A percentile compares a stretch with the other conserved stretches of the same genome.
These are phyloP conservation scores for Emydura subglobosa DNA, from an alignment of 2,113 vertebrate species.

Conservation along the genomic window DNA sequence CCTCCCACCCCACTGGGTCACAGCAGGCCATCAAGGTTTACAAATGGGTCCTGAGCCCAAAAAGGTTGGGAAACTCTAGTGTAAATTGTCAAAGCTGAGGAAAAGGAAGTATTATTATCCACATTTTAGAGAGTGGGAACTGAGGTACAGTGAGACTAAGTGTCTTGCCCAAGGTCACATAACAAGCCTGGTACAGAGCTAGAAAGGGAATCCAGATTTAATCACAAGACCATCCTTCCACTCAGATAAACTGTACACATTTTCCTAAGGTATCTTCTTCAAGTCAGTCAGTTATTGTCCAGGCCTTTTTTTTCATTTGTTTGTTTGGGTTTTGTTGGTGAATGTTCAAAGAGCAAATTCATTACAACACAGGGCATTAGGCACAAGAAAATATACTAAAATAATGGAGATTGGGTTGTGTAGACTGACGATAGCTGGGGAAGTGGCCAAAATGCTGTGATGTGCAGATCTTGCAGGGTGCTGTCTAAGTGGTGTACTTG, in stretches of 20 bases:
- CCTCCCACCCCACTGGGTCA: neutral
- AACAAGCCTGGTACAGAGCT: neutral
- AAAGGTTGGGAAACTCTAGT: neutral
- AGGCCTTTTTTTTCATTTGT: too few species aligned
- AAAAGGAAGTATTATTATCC: neutral
- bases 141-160: neutral
- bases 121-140: neutral
- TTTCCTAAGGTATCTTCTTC: neutral
- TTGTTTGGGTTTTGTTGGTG: neutral
- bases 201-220: neutral
- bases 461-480: neutral
- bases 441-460: neutral
- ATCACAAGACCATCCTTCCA: neutral
- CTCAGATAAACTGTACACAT: neutral
- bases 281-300: neutral
- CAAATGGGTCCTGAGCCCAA: neutral
- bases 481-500: neutral
- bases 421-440: neutral
- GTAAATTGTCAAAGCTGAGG: neutral
- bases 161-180: neutral
- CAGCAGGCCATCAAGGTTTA: neutral
- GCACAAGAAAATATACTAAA: fast-evolving
- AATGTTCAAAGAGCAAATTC: neutral
- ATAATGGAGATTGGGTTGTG: fast-evolving
- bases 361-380: neutral